Conservation (phyloP, 2,888 invertebrate genomes). For the Punctoribates punctum region DNA sequence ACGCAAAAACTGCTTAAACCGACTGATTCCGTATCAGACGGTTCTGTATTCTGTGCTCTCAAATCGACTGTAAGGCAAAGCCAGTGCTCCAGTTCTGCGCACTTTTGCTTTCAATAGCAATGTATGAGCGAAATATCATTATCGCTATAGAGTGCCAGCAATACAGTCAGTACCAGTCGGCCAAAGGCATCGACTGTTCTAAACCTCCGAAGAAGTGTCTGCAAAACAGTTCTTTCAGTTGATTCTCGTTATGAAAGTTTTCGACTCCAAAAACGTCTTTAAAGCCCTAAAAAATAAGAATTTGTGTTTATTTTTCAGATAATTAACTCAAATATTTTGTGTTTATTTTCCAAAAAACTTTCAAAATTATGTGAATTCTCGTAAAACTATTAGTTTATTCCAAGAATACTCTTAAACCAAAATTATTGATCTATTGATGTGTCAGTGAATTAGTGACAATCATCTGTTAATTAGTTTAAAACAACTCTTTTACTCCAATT, state of each 20-base stretch:
- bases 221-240: neutral
- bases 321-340: too few relatives aligned
- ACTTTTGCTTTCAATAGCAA: neutral
- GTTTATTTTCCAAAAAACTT: too few relatives aligned
- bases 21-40: neutral
- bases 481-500: neutral
- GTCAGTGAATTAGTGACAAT: neutral
- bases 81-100: constrained; percentile 14
- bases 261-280: neutral
- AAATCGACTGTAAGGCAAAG: neutral
- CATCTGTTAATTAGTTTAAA: neutral
- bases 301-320: too few relatives aligned
- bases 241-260: constrained; percentile 6
- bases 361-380: too few relatives aligned
- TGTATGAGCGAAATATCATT: constrained; percentile 32
- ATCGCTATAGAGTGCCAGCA: constrained; percentile 14
- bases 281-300: too few relatives aligned
- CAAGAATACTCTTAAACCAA: too few relatives aligned
- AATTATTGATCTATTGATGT: too few relatives aligned
- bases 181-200: constrained; percentile 29
- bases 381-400: too few relatives aligned
- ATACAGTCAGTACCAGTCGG: constrained; percentile 23
- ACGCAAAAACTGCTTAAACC: constrained; percentile 5
- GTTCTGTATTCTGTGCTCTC: neutral
- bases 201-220: neutral